phyloP scores from a whole-genome alignment of 2,797 vertebrate genomes.

The Gephyroberyx darwinii region DNA sequence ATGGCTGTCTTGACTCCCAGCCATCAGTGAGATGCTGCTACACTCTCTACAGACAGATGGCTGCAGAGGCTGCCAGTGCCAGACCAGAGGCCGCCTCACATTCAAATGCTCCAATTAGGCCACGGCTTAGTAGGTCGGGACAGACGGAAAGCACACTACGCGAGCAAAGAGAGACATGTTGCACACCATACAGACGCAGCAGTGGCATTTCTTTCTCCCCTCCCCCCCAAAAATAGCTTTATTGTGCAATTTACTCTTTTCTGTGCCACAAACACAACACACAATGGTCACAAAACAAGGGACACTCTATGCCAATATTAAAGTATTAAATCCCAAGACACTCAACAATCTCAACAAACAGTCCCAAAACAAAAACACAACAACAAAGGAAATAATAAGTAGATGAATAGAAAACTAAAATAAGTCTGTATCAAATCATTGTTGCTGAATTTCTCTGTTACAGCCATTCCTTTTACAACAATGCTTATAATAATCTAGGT shows the following conservation, averaged over 20 bases:
- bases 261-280: background rate
- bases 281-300: no score
- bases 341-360: no score
- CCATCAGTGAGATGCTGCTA: slow-evolving; percentile 34
- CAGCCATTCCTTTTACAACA: no score
- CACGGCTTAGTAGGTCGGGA: slow-evolving; percentile 54
- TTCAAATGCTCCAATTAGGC: slow-evolving; percentile 55
- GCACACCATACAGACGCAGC: background rate
- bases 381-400: no score
- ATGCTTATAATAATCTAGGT: no score
- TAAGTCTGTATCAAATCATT: no score
- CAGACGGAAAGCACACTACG: slow-evolving; percentile 30
- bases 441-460: no score
- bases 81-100: slow-evolving; percentile 45
- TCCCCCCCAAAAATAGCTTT: background rate
- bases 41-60: slow-evolving; percentile 53
- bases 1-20: slow-evolving; percentile 15
- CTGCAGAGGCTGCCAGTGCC: slow-evolving; percentile 35
- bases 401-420: no score
- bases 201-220: background rate
- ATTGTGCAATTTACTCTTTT: no score
- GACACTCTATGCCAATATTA: no score
- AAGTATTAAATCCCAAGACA: no score
- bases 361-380: no score
- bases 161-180: slow-evolving; percentile 11